Evolutionary conservation across 2,797 vertebrate species (phyloP).

Genomic region (Gymnothorax javanicus): DNA sequence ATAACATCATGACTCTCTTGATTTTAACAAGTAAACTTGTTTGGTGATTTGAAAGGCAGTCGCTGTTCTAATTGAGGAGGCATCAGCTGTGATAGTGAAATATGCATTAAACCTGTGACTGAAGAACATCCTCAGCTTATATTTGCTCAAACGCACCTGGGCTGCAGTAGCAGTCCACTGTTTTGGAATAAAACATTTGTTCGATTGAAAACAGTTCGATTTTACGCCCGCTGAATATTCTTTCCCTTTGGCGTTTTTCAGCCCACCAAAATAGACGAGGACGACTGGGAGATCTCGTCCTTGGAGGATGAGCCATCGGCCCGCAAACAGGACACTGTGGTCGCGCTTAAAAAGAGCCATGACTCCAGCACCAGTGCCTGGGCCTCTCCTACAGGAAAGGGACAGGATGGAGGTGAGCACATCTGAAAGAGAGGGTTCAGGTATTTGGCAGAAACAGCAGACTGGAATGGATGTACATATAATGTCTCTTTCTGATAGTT

Average conservation of each 20-base stretch:
- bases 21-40: too few species aligned
- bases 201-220: neutral
- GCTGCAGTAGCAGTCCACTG: neutral
- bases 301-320: constrained; percentile 74
- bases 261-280: constrained; percentile 71
- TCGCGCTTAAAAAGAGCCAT: constrained; percentile 66
- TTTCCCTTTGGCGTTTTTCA: constrained; percentile 50
- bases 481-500: neutral
- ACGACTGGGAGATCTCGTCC: constrained; percentile 83
- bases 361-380: constrained; percentile 79
- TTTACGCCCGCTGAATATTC: neutral
- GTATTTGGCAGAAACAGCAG: neutral
- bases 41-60: too few species aligned
- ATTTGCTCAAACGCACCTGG: neutral
- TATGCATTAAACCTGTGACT: neutral
- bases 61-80: too few species aligned
- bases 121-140: neutral
- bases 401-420: constrained; percentile 67
- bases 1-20: too few species aligned
- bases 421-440: neutral
- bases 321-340: constrained; percentile 59
- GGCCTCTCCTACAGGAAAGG: constrained; percentile 68
- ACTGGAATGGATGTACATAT: neutral
- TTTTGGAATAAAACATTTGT: neutral
- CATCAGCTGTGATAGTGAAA: neutral